Evolutionary conservation across 2,113 vertebrate species (phyloP), one percentile per base, ranked within the genome.

Genomic region (Procavia capensis): DNA sequence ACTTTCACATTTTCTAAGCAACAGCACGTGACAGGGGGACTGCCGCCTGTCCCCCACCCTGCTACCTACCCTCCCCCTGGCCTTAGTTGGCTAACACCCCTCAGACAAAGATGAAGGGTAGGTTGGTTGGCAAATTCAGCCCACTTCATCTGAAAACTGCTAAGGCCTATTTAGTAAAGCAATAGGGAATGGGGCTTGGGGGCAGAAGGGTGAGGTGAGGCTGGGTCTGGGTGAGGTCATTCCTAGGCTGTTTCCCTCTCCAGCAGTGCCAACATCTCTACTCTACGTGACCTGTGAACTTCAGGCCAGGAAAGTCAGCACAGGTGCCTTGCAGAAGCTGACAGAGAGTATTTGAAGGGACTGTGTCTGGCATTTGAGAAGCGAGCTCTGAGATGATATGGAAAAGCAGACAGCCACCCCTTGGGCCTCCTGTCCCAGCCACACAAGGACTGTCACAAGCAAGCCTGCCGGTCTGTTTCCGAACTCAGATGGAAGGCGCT

Each of bases 381-480:
- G 41, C 36, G 59, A 36, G 75, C 47, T 24, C 39, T 0, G 5
- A 11, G 63, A 36, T 13, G 3, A 27, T 0, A 1, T 2, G 36
- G n/a, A 34, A 57, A 27, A 59, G 47, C 17, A 0, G 78, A 5
- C 8, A 16, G 17, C 29, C 0, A 0, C 19, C 8, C 25, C 75
- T 79, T 10, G 39, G 59, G 59, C 22, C 88, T 90, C 68, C 29
- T 6, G 3, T 6, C 85, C 85, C 39, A 72, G 34, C 24, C 19
- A 59, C 9, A 19, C 0, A 1, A 39, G 19, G 47, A 45, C 0
- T 0, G 36, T 13, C 50, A 34, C 43, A 2, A 3, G 57, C 88
- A 14, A 27, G 59, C 34, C 76, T 29, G 36, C 1, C n/a, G 24
- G 68, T 13, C 14, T 4, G 1, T 14, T 43, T 61, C 45, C 84